phyloP scores from a whole-genome alignment of 23 tunicate genomes.

The Ascidia mentula region DNA sequence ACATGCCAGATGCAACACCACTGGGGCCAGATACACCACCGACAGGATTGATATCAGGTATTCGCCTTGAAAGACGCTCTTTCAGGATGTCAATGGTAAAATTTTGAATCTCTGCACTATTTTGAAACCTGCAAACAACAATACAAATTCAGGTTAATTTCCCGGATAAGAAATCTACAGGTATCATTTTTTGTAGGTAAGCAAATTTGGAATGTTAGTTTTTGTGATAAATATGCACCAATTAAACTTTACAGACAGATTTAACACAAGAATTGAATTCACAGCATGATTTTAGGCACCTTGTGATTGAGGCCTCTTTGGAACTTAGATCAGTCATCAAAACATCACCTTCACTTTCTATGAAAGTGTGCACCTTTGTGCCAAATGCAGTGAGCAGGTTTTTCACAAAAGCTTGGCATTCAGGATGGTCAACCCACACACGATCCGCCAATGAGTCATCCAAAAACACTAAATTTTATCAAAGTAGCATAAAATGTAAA shows the following conservation, averaged over 20 bases:
- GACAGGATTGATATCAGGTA: slow-evolving; percentile 40
- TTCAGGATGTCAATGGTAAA: slow-evolving; percentile 49
- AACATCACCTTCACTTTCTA: slow-evolving; percentile 26
- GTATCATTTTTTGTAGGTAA: neutral
- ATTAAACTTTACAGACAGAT: too few relatives aligned
- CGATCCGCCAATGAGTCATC: slow-evolving; percentile 86
- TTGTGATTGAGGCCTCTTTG: slow-evolving; percentile 8
- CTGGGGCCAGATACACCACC: slow-evolving; percentile 34
- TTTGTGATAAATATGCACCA: too few relatives aligned
- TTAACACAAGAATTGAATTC: neutral
- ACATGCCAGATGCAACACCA: slow-evolving; percentile 15
- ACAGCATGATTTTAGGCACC: neutral
- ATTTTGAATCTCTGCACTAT: slow-evolving; percentile 21
- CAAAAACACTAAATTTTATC: slow-evolving; percentile 40
- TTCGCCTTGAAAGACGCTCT: slow-evolving; percentile 68
- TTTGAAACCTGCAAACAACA: slow-evolving; percentile 40
- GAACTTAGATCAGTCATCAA: slow-evolving; percentile 19
- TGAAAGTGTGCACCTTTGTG: slow-evolving; percentile 18
- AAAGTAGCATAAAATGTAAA: too few relatives aligned
- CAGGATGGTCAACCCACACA: slow-evolving; percentile 83
- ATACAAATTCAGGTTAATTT: neutral
- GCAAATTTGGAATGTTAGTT: too few relatives aligned
- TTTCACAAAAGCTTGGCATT: slow-evolving; percentile 61
- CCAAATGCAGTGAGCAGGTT: slow-evolving; percentile 57
- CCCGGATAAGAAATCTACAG: neutral